These are phyloP conservation scores for Plecturocebus donacophilus DNA, from an alignment of 2,113 vertebrate species.

Conservation along the genomic window DNA sequence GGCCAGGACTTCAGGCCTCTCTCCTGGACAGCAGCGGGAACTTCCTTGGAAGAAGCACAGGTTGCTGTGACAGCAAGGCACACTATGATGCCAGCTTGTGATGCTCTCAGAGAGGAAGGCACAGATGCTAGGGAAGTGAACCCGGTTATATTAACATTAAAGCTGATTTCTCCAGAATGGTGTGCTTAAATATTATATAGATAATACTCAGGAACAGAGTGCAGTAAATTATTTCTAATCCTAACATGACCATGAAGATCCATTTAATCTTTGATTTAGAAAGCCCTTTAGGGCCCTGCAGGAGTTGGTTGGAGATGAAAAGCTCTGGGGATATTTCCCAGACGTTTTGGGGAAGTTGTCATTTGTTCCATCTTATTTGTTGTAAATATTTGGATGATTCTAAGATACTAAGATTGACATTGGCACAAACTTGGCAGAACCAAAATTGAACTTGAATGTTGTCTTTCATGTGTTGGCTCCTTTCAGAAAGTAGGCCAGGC, in stretches of 20 bases:
- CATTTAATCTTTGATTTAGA: slow-evolving; percentile 34
- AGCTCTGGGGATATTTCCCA: not conserved
- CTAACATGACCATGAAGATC: not conserved
- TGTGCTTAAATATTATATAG: not conserved
- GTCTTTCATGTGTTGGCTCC: not conserved
- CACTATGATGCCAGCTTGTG: not conserved
- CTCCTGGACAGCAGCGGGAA: not conserved
- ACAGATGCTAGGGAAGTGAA: not conserved
- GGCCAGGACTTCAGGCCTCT: not conserved
- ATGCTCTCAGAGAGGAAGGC: not conserved
- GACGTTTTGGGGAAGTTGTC: not conserved
- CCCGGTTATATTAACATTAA: not conserved
- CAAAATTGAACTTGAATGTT: not conserved
- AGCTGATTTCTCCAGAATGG: not conserved
- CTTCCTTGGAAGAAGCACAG: not conserved
- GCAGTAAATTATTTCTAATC: not conserved
- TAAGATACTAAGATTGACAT: slow-evolving; percentile 23
- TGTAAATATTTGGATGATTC: slow-evolving; percentile 25
- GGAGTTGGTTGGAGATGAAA: not conserved
- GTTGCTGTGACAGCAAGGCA: not conserved
- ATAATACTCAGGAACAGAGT: not conserved
- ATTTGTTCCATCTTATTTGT: slow-evolving; percentile 35
- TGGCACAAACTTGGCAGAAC: not conserved
- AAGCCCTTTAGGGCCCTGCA: not conserved
- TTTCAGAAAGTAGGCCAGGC: not conserved